These are phyloP conservation scores for Myzus persicae DNA, from an alignment of 1,140 invertebrate species.

Conservation along the genomic window DNA sequence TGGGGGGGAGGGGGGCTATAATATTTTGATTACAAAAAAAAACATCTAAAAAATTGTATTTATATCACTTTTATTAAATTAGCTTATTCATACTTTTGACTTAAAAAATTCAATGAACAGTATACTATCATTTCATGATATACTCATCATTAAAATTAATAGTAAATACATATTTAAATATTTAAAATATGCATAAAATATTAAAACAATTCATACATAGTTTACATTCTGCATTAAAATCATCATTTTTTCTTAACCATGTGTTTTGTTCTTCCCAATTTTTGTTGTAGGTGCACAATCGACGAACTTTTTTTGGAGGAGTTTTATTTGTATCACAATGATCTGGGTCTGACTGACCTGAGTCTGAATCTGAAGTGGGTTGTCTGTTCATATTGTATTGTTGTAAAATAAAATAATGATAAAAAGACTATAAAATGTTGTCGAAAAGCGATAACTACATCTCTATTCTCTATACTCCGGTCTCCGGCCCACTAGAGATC, in stretches of 20 bases:
- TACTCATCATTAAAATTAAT: constrained; percentile 12
- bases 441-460: neutral
- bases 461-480: too few species aligned
- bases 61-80: neutral
- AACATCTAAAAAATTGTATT: neutral
- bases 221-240: neutral
- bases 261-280: too few species aligned
- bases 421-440: neutral
- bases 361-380: too few species aligned
- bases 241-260: neutral
- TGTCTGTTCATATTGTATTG: too few species aligned
- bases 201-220: neutral
- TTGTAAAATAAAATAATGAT: neutral
- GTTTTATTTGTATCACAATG: too few species aligned
- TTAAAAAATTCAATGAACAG: neutral
- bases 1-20: neutral
- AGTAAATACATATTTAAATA: neutral
- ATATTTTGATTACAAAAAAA: neutral
- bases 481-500: too few species aligned
- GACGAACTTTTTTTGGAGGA: too few species aligned
- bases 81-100: neutral
- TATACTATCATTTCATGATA: neutral
- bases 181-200: neutral
- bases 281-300: too few species aligned
- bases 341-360: too few species aligned